Evolutionary conservation across 2,888 invertebrate species (phyloP).

Genomic region (Zaprionus bogoriensis): DNA sequence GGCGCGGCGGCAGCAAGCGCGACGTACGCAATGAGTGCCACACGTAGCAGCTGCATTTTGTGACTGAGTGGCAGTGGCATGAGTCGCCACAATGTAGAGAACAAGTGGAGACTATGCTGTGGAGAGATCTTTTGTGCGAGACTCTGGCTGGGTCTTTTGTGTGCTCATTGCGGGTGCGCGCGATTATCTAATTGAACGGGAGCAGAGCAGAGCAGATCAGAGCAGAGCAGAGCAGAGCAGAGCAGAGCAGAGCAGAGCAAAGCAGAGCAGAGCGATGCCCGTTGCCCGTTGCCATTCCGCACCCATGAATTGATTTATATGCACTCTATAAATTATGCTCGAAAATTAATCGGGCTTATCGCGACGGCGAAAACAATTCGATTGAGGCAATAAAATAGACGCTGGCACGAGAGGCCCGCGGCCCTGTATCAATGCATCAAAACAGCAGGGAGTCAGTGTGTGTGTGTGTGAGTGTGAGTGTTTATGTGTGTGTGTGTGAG

Average conservation of each 20-base stretch:
- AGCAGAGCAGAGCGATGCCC: no score
- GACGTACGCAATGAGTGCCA: constrained; percentile 15
- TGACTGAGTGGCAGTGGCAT: no score
- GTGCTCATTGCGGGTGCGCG: constrained; percentile 18
- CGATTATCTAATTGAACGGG: constrained; percentile 71
- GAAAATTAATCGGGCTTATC: constrained; percentile 23
- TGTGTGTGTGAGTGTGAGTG: constrained; percentile 8
- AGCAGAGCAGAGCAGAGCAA: no score
- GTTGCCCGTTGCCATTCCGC: constrained; percentile 15
- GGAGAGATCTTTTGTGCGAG: neutral
- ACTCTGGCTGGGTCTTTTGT: neutral
- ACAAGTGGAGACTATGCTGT: constrained; percentile 1
- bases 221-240: no score
- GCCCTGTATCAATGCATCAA: constrained; percentile 9
- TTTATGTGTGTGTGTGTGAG: neutral
- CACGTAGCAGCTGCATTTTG: constrained; percentile 33
- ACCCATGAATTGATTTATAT: constrained; percentile 45
- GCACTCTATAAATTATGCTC: constrained; percentile 41
- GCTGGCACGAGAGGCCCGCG: constrained; percentile 10
- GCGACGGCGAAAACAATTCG: constrained; percentile 22
- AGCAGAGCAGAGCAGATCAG: no score
- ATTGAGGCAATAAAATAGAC: constrained; percentile 41
- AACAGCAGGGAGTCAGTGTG: constrained; percentile 6
- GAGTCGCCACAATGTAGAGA: neutral
- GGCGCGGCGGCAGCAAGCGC: constrained; percentile 17